Evolutionary conservation across 2,113 vertebrate species (phyloP), one percentile per base, ranked within the genome.

Genomic region (Formicarius rufipectus): DNA sequence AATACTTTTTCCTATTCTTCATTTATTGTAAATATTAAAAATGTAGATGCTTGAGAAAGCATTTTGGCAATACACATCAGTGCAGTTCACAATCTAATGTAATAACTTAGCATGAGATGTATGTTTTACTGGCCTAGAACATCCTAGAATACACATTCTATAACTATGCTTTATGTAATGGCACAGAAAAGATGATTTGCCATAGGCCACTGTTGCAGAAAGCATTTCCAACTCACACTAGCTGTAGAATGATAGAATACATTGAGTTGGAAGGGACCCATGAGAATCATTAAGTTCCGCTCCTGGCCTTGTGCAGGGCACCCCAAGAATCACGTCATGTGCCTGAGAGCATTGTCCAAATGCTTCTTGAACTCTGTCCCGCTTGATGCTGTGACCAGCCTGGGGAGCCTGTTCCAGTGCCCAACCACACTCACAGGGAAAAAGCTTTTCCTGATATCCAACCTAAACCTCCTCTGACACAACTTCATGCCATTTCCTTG

Each of bases 201-300:
- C 45, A 27, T 50, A 79, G 21, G 39, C 24, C 7, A 18, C 16
- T 5, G 6, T 9, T 55, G 47, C n/a, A 79, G 44, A 93, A 85
- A 71, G 8, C 14, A 15, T 68, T 73, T 92, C 72, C 28, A 45
- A 1, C 39, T 60, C 39, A 60, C 4, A 9, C 14, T 63, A 58
- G 35, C 31, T 72, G 18, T 20, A 81, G 37, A 59, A 74, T 44
- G 18, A 49, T 20, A 49, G 44, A 58, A 28, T 58, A 8, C 6
- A 6, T 6, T n/a, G 44, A 59, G 19, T 39, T 67, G 23, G 19
- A 67, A 59, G 33, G 19, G 27, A 66, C 33, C 18, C 22, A 33
- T 31, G 14, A 58, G 50, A 18, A 50, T 50, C 31, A 37, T 12
- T 0, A 0, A 50, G 3, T 37, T 31, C 50, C 50, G 3, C 18